These are phyloP conservation scores for Enteromius afrohamiltoni DNA, from an alignment of 2,797 vertebrate genomes.

Conservation along the genomic window DNA sequence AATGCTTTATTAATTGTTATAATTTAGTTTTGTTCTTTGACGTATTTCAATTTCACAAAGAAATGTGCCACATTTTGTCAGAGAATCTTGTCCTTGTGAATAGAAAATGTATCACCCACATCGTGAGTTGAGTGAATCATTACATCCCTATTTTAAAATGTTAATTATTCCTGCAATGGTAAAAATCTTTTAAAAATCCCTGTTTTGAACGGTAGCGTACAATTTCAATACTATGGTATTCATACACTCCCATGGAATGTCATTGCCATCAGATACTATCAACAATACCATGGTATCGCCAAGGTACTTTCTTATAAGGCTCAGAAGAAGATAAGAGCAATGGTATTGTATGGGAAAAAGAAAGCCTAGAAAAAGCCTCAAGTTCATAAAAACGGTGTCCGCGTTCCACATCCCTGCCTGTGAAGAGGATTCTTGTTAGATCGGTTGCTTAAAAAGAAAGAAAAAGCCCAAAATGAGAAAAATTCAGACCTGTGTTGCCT, in stretches of 20 bases:
- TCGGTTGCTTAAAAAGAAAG: slow-evolving; percentile 63
- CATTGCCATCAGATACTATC: background rate
- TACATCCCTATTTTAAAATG: background rate
- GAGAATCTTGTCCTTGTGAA: background rate
- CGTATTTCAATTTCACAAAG: background rate
- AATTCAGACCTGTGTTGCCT: slow-evolving; percentile 87
- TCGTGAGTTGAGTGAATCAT: background rate
- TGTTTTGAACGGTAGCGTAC: background rate
- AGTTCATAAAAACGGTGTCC: slow-evolving; percentile 15
- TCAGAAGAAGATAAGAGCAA: background rate
- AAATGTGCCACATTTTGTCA: background rate
- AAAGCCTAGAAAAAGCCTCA: slow-evolving; percentile 8
- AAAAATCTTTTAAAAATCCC: background rate
- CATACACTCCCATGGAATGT: too few species aligned
- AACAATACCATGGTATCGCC: background rate
- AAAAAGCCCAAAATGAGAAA: slow-evolving; percentile 86
- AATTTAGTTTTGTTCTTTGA: background rate
- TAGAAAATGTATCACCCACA: background rate
- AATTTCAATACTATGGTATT: too few species aligned
- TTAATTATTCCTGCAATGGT: background rate
- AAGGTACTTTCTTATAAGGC: slow-evolving; percentile 35
- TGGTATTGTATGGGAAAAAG: background rate
- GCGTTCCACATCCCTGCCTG: slow-evolving; percentile 56
- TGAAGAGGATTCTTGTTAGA: slow-evolving; percentile 66
- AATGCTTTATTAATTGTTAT: background rate